phyloP scores from a whole-genome alignment of 2,797 vertebrate species.

The Zenarchopterus dispar region DNA sequence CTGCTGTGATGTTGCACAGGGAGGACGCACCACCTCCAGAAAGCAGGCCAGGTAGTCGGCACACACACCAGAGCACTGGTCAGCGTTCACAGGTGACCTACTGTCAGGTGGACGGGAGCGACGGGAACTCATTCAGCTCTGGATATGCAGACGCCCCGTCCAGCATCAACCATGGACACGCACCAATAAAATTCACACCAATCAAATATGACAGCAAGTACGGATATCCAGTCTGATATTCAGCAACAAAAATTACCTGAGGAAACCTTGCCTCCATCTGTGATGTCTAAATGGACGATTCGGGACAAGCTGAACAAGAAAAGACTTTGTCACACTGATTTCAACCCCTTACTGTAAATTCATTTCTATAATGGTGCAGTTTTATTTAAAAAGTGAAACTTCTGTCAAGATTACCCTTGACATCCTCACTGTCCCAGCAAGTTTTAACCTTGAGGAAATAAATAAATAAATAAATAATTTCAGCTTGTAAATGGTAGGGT shows the following conservation, averaged over 20 bases:
- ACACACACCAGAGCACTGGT: slow-evolving; percentile 62
- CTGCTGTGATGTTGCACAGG: slow-evolving; percentile 52
- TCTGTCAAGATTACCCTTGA: too few species aligned
- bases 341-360: background rate
- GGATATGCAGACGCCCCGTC: slow-evolving; percentile 10
- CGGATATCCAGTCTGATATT: slow-evolving; percentile 66
- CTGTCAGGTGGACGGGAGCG: slow-evolving; percentile 31
- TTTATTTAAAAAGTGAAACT: too few species aligned
- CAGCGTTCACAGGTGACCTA: slow-evolving; percentile 67
- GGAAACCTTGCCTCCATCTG: background rate
- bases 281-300: background rate
- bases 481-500: too few species aligned
- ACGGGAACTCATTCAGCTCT: slow-evolving; percentile 16
- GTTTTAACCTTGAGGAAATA: too few species aligned
- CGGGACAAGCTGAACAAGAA: background rate
- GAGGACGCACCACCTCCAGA: slow-evolving; percentile 79
- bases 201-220: slow-evolving; percentile 60
- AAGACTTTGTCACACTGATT: background rate
- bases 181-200: slow-evolving; percentile 32
- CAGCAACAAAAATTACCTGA: background rate
- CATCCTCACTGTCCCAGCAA: too few species aligned
- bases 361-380: too few species aligned
- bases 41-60: slow-evolving; percentile 77
- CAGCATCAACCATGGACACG: slow-evolving; percentile 45
- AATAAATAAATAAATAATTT: too few species aligned